phyloP scores from a whole-genome alignment of 2,888 invertebrate species.

The Andrena marginata region DNA sequence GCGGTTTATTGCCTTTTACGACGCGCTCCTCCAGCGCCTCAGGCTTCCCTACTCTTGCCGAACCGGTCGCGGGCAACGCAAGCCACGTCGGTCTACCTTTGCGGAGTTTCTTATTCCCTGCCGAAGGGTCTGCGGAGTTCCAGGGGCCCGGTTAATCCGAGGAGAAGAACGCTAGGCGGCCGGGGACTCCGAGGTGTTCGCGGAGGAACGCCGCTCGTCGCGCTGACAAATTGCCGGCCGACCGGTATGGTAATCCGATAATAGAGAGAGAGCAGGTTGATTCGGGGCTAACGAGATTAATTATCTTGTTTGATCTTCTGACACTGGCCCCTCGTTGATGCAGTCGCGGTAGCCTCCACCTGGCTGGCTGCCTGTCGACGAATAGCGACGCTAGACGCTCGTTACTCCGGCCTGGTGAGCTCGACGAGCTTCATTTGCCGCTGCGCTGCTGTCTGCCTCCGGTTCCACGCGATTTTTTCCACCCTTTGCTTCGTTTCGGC shows the following conservation, averaged over 20 bases:
- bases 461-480: background rate
- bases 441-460: constrained; percentile 1
- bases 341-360: constrained; percentile 50
- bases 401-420: constrained; percentile 35
- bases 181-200: constrained; percentile 32
- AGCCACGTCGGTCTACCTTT: too few species aligned
- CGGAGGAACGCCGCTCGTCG: constrained; percentile 37
- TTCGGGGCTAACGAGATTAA: constrained; percentile 70
- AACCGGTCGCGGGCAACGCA: background rate
- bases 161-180: background rate
- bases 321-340: constrained; percentile 63
- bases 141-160: constrained; percentile 32
- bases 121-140: too few species aligned
- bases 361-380: constrained; percentile 21
- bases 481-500: background rate
- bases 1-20: constrained; percentile 77
- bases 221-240: constrained; percentile 59
- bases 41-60: too few species aligned
- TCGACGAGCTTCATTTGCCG: constrained; percentile 46
- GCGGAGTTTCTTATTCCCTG: too few species aligned
- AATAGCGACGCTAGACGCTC: constrained; percentile 43
- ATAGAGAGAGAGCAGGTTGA: constrained; percentile 68
- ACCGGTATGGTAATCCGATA: constrained; percentile 69
- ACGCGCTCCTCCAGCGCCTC: background rate
- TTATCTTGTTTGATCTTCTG: constrained; percentile 70